Evolutionary conservation across 2,797 vertebrate species (phyloP).

Genomic region (Chloroceryle inda): DNA sequence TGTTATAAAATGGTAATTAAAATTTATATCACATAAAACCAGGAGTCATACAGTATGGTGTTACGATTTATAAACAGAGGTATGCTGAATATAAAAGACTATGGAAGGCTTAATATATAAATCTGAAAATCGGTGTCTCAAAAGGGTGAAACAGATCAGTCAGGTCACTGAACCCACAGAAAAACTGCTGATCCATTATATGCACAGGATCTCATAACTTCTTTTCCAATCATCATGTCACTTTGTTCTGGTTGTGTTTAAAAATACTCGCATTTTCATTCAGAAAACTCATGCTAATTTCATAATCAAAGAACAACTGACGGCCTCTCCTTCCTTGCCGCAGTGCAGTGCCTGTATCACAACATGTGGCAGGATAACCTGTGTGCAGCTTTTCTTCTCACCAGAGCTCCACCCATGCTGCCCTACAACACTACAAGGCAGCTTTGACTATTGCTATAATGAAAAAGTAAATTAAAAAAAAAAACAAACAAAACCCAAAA

Average conservation of each 20-base stretch:
- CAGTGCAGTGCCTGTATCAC: neutral
- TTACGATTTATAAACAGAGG: constrained; percentile 34
- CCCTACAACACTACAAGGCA: rapidly evolving
- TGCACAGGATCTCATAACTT: neutral
- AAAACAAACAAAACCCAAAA: neutral
- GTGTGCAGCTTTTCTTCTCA: neutral
- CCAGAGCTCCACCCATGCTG: neutral
- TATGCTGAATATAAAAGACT: neutral
- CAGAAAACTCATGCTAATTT: neutral
- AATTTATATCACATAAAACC: neutral
- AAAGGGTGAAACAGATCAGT: constrained; percentile 7
- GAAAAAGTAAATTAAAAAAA: neutral
- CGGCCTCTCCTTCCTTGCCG: neutral
- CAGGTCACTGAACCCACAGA: neutral
- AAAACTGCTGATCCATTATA: neutral
- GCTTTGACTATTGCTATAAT: neutral
- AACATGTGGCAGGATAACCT: neutral
- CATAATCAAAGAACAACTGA: neutral
- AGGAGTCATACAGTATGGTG: neutral
- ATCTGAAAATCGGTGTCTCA: constrained; percentile 15
- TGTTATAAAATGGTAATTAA: neutral
- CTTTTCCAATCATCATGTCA: neutral
- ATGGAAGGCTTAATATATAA: neutral
- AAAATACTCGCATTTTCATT: neutral
- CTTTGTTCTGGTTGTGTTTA: neutral